A percentile compares a stretch with the other conserved stretches of the same genome.
Evolutionary conservation across 1,140 invertebrate genomes (phyloP).

Genomic region (Drosophila ogumai): DNA sequence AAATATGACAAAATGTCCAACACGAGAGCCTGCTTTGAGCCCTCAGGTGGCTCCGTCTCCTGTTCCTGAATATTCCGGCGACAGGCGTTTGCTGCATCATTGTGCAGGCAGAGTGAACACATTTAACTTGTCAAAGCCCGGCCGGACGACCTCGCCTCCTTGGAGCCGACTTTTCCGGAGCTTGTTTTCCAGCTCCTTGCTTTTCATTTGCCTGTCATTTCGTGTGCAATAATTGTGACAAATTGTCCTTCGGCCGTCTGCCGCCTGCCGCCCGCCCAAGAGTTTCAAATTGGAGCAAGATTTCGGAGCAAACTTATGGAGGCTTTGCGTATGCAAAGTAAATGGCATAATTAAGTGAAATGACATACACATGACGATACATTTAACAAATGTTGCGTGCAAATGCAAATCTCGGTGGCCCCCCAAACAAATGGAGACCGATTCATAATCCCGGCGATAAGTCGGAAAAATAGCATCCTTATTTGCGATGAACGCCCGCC

Average conservation of each 20-base stretch:
- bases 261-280: conserved; percentile 20
- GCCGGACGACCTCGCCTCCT: conserved; percentile 6
- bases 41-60: conserved; percentile 5
- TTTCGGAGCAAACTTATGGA: conserved; percentile 51
- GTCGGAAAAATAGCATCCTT: conserved; percentile 23
- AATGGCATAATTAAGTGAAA: conserved; percentile 54
- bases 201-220: conserved; percentile 76
- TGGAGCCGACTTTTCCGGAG: conserved; percentile 31
- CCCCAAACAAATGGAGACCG: conserved; percentile 9
- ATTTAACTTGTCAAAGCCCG: conserved; percentile 48
- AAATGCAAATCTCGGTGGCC: conserved; percentile 35
- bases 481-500: conserved; percentile 3
- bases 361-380: conserved; percentile 33
- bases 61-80: conserved; percentile 32
- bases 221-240: conserved; percentile 77
- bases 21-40: conserved; percentile 13
- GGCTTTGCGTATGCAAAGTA: conserved; percentile 61
- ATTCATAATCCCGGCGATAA: conserved; percentile 48
- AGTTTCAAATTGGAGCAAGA: conserved; percentile 33
- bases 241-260: conserved; percentile 62
- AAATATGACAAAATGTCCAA: conserved; percentile 73
- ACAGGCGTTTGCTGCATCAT: conserved; percentile 73
- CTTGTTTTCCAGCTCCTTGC: conserved; percentile 77
- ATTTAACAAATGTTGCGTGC: conserved; percentile 47
- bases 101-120: conserved; percentile 44